Evolutionary conservation across 2,113 vertebrate species (phyloP).

Genomic region (Pycnonotus jocosus): DNA sequence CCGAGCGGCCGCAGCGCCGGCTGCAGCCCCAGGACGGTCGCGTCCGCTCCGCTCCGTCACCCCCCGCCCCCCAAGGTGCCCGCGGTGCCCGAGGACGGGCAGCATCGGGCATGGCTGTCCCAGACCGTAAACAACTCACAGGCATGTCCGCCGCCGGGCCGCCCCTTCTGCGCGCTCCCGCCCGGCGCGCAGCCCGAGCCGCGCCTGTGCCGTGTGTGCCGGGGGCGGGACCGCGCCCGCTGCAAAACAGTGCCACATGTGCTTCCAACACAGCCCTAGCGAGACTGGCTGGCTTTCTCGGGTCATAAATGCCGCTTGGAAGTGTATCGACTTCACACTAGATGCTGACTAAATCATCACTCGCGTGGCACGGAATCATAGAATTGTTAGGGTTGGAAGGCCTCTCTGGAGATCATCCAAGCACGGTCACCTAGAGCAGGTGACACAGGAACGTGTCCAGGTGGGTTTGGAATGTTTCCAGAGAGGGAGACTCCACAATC

Average conservation of each 20-base stretch:
- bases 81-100: neutral
- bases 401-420: neutral
- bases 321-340: fast-evolving
- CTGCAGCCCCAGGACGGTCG: neutral
- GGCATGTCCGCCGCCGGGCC: neutral
- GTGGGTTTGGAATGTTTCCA: neutral
- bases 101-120: fast-evolving
- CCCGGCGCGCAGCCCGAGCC: neutral
- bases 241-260: fast-evolving
- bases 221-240: neutral
- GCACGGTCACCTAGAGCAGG: neutral
- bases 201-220: neutral
- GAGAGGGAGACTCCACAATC: neutral
- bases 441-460: no score
- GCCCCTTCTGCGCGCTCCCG: neutral
- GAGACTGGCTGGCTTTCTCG: fast-evolving
- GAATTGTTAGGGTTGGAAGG: neutral
- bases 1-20: neutral
- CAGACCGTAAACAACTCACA: neutral
- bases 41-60: neutral
- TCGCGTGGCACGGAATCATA: fast-evolving
- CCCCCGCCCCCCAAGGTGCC: neutral
- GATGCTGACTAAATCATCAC: fast-evolving
- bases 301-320: fast-evolving
- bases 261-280: fast-evolving